Percentiles rank a stretch among this genome's conserved stretches.
Evolutionary conservation across 1,140 invertebrate species (phyloP).

Genomic region (Meloidogyne floridensis): DNA sequence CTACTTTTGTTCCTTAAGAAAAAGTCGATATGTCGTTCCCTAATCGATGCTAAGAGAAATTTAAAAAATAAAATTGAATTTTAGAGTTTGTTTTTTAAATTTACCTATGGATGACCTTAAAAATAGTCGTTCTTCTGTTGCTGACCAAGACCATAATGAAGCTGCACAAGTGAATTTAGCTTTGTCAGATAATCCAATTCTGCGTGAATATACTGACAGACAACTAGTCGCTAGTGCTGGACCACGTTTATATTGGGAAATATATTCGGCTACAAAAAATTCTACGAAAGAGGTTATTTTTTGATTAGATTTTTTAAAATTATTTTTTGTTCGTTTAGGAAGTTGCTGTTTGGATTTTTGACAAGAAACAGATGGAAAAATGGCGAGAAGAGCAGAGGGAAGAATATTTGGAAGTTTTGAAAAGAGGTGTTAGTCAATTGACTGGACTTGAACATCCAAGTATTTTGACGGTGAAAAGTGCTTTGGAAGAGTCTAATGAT

Average conservation of each 20-base stretch:
- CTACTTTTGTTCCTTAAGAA: no score
- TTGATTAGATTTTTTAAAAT: constrained; percentile 35
- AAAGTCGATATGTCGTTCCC: no score
- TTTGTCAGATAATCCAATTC: constrained; percentile 91
- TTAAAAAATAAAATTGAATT: no score
- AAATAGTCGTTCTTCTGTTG: constrained; percentile 19
- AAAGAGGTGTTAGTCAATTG: constrained; percentile 81
- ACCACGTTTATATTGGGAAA: constrained; percentile 90
- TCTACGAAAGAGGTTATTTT: constrained; percentile 78
- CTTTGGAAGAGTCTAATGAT: constrained; percentile 88
- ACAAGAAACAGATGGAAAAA: constrained; percentile 84
- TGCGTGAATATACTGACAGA: constrained; percentile 87
- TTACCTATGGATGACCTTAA: constrained; percentile 61
- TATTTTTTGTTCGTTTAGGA: constrained; percentile 70
- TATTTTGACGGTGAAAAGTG: constrained; percentile 88
- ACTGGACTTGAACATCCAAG: constrained; percentile 91
- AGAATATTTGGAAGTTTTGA: constrained; percentile 79
- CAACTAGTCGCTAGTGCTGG: constrained; percentile 84
- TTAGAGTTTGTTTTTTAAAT: no score
- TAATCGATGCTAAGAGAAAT: no score
- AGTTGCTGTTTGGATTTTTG: constrained; percentile 91
- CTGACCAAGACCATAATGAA: constrained; percentile 46
- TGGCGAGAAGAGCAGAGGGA: constrained; percentile 82
- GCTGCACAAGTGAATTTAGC: constrained; percentile 72
- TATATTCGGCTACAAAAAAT: constrained; percentile 88